Conservation (phyloP, 1,140 invertebrate species). For the Pristionchus pacificus region DNA sequence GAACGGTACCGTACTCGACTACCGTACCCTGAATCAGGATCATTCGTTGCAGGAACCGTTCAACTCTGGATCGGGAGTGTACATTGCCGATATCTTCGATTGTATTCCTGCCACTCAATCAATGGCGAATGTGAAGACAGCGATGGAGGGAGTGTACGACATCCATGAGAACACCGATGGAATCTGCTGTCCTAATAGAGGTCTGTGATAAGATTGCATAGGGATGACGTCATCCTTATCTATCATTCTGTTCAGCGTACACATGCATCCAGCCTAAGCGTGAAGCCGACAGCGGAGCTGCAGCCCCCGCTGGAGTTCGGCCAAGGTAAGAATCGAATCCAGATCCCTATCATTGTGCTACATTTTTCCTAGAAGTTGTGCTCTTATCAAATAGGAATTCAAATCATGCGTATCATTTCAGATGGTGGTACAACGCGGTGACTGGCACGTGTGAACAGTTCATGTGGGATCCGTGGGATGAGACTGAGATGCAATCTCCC, state of each 20-base stretch:
- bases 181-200: conserved; percentile 54
- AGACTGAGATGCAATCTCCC: conserved; percentile 53
- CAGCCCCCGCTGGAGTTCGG: conserved; percentile 50
- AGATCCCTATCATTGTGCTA: not conserved
- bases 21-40: not conserved
- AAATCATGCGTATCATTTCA: too few relatives aligned
- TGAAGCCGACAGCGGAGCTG: conserved; percentile 52
- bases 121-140: conserved; percentile 52
- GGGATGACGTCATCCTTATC: not conserved
- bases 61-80: conserved; percentile 50
- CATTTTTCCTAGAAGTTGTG: too few relatives aligned
- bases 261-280: conserved; percentile 56
- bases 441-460: conserved; percentile 56
- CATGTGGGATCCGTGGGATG: conserved; percentile 58
- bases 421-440: conserved; percentile 52
- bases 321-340: conserved; percentile 40
- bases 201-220: conserved; percentile 18
- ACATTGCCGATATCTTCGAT: conserved; percentile 52
- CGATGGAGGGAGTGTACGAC: conserved; percentile 55
- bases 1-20: not conserved
- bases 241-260: conserved; percentile 46
- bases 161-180: conserved; percentile 49
- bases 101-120: conserved; percentile 45
- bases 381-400: too few relatives aligned
- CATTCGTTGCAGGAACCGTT: conserved; percentile 32